Evolutionary conservation across 2,797 vertebrate genomes (phyloP), one percentile per base, ranked within the genome.

Genomic region (Botia kubotai): DNA sequence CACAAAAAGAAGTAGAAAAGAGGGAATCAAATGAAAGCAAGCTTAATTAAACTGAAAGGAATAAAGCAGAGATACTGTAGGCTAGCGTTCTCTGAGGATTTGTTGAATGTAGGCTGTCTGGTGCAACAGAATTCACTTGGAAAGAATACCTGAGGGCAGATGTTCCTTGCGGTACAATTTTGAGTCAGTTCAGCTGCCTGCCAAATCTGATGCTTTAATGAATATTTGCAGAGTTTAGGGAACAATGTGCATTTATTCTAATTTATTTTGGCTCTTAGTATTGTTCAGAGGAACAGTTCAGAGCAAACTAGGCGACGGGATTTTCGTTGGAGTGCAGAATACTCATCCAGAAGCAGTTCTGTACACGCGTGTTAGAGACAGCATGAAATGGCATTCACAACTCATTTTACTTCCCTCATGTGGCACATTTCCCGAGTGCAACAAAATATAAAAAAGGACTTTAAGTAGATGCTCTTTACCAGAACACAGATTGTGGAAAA

Each of bases 11-110:
- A 60, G 65, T 14, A 79, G 65, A 65, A 85, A 87, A 80, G 77
- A 87, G 78, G 81, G 55, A 81, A 77, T 74, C 72, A 87, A 88
- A 68, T 43, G 48, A 81, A 75, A 33, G 63, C 74, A 43, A 77
- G 62, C 46, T 83, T 75, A 80, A 70, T 84, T 84, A 89, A 84
- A 86, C 82, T 83, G 62, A 83, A 43, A 66, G 58, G 77, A 63
- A 80, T 76, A 77, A 86, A 69, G 48, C 77, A 87, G 63, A 16
- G 62, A 48, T 62, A 46, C 43, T 46, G 43, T 46, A 43, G n/a
- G 14, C 50, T 52, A n/a, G 29, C 52, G 33, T 26, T 52, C 48
- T 81, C 33, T 17, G 7, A 48, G 60, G 52, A 67, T 73, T 76
- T 71, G 72, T 55, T 70, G 39, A 43, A 57, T 65, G 60, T 65